Evolutionary conservation across 2,797 vertebrate species (phyloP).

Genomic region (Rousettus madagascariensis): DNA sequence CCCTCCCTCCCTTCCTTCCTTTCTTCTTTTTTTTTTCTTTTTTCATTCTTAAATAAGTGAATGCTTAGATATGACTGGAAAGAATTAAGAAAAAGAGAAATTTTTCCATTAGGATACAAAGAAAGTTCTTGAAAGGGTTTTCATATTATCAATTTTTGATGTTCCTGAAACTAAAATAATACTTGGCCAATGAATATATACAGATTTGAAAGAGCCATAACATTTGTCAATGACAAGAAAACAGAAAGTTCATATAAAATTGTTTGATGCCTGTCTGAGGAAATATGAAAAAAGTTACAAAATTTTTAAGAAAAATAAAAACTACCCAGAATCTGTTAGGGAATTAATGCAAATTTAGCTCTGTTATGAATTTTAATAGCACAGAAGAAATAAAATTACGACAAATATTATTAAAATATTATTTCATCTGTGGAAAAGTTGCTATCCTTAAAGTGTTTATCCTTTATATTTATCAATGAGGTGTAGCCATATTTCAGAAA

Average conservation of each 20-base stretch:
- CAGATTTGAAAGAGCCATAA: not conserved
- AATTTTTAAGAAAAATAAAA: slow-evolving; percentile 16
- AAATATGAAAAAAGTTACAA: not conserved
- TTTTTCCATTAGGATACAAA: slow-evolving; percentile 43
- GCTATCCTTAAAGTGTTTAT: not conserved
- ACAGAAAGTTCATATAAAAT: not conserved
- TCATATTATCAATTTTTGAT: slow-evolving; percentile 24
- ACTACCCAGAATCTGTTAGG: not conserved
- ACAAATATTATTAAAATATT: not conserved
- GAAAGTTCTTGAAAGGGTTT: slow-evolving; percentile 5
- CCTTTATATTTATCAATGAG: slow-evolving; percentile 1
- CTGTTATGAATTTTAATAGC: not conserved
- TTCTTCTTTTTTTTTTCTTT: no score
- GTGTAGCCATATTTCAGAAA: not conserved
- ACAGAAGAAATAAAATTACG: not conserved
- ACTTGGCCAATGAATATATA: not conserved
- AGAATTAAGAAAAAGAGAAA: not conserved
- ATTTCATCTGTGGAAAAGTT: slow-evolving; percentile 9
- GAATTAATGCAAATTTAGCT: slow-evolving; percentile 30
- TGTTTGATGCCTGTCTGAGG: not conserved
- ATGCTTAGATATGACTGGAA: not conserved
- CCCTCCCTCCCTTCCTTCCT: no score
- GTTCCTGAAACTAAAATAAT: slow-evolving; percentile 31
- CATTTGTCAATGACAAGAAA: not conserved
- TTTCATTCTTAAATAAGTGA: not conserved